Evolutionary conservation across 2,113 vertebrate species (phyloP).

Genomic region (Heptranchias perlo): DNA sequence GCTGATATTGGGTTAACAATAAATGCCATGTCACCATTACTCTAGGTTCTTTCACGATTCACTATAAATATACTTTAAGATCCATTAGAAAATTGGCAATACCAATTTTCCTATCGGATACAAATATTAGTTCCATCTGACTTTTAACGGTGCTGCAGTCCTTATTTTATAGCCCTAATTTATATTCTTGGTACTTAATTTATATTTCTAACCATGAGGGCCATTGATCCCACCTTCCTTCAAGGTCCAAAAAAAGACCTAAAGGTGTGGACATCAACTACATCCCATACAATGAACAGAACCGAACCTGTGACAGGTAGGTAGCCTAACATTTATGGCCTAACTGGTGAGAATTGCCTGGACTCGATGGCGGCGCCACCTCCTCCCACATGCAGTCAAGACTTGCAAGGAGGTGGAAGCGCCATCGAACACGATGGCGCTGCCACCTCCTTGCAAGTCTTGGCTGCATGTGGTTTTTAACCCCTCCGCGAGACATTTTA

Average conservation of each 20-base stretch:
- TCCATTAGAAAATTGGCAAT: neutral
- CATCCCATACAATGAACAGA: neutral
- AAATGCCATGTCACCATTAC: neutral
- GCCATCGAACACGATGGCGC: too few species aligned
- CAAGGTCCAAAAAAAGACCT: neutral
- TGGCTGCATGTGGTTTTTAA: neutral
- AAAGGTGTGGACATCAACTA: neutral
- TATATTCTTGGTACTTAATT: neutral
- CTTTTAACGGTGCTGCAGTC: neutral
- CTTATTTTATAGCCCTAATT: neutral
- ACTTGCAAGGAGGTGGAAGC: too few species aligned
- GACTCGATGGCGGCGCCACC: too few species aligned
- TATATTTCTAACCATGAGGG: neutral
- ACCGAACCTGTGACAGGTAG: too few species aligned
- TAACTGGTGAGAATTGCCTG: neutral
- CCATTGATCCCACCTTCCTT: neutral
- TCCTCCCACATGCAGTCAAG: too few species aligned
- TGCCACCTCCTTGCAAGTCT: neutral
- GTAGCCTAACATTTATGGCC: neutral
- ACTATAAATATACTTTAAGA: neutral
- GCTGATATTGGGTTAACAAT: neutral
- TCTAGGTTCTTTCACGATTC: neutral
- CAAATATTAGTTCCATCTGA: neutral
- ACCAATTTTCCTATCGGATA: neutral
- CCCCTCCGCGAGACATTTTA: neutral